A percentile compares a stretch with the other conserved stretches of the same genome.
phyloP scores from a whole-genome alignment of 2,113 vertebrate genomes.

The Hiodon alosoides region DNA sequence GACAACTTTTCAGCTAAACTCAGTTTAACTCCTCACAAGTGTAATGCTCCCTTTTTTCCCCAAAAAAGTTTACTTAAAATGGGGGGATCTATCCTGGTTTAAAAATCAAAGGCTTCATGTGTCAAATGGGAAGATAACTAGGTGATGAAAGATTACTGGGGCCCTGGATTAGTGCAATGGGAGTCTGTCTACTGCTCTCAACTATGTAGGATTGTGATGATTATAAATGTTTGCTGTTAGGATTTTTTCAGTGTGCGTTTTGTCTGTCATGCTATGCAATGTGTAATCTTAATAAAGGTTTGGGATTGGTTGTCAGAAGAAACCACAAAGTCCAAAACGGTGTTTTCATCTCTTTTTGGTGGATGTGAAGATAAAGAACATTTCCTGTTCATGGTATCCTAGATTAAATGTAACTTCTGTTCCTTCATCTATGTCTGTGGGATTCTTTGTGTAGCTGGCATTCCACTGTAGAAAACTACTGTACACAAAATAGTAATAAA shows the following conservation, averaged over 20 bases:
- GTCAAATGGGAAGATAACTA: neutral
- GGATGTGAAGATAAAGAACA: neutral
- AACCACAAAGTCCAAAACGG: conserved; percentile 10
- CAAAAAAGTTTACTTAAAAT: neutral
- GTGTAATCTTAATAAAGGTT: conserved; percentile 24
- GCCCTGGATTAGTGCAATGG: conserved; percentile 19
- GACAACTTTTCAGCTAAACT: neutral
- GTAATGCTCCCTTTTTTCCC: neutral
- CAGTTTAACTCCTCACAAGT: neutral
- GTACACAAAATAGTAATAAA: conserved; percentile 7
- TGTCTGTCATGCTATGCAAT: conserved; percentile 25
- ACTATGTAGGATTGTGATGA: conserved; percentile 15
- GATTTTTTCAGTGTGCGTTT: conserved; percentile 25
- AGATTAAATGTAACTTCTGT: neutral
- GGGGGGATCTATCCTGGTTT: neutral
- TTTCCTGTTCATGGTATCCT: conserved; percentile 4
- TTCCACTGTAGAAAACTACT: conserved; percentile 24
- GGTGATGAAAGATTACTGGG: neutral
- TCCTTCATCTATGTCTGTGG: conserved; percentile 11
- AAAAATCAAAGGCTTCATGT: neutral
- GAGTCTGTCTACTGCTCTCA: conserved; percentile 25
- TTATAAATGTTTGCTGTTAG: conserved; percentile 23
- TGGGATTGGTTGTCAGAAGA: conserved; percentile 22
- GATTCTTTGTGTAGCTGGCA: conserved; percentile 16
- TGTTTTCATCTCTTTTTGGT: conserved; percentile 13